Conservation (phyloP, 2,113 vertebrate genomes). For the Mastomys coucha region DNA sequence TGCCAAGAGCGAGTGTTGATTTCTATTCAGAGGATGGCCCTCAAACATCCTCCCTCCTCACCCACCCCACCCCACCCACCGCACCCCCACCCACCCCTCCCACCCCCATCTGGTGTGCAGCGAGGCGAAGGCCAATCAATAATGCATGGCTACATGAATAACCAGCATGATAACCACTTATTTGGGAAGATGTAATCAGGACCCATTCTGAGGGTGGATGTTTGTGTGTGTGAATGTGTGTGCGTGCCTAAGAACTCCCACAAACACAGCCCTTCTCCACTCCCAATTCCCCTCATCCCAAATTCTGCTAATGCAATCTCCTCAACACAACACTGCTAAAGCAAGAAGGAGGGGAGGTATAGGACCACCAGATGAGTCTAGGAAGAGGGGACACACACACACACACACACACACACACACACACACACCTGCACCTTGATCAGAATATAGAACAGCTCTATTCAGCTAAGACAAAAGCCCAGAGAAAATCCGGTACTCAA, state of each 20-base stretch:
- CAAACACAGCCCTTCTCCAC: neutral
- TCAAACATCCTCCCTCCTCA: slow-evolving; percentile 51
- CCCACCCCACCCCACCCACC: slow-evolving; percentile 74
- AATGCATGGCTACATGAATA: slow-evolving; percentile 90
- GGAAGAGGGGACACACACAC: neutral
- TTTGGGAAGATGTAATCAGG: slow-evolving; percentile 89
- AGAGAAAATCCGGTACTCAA: neutral
- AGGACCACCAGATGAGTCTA: fast-evolving
- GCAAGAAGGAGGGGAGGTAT: neutral
- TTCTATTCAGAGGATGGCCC: slow-evolving; percentile 87
- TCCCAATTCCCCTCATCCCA: slow-evolving; percentile 35
- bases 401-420: neutral
- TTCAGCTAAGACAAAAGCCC: neutral
- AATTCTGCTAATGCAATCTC: slow-evolving; percentile 34
- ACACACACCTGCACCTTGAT: neutral
- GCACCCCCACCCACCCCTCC: slow-evolving; percentile 63
- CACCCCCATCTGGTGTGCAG: slow-evolving; percentile 89
- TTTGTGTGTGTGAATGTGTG: slow-evolving; percentile 49
- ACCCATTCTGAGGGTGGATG: slow-evolving; percentile 70
- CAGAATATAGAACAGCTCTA: neutral
- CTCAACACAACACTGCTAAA: neutral
- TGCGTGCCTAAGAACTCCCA: neutral
- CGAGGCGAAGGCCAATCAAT: slow-evolving; percentile 92
- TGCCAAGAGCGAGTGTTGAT: slow-evolving; percentile 85
- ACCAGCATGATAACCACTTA: slow-evolving; percentile 85